Evolutionary conservation across 2,888 invertebrate species (phyloP).

Genomic region (Seladonia tumulorum): DNA sequence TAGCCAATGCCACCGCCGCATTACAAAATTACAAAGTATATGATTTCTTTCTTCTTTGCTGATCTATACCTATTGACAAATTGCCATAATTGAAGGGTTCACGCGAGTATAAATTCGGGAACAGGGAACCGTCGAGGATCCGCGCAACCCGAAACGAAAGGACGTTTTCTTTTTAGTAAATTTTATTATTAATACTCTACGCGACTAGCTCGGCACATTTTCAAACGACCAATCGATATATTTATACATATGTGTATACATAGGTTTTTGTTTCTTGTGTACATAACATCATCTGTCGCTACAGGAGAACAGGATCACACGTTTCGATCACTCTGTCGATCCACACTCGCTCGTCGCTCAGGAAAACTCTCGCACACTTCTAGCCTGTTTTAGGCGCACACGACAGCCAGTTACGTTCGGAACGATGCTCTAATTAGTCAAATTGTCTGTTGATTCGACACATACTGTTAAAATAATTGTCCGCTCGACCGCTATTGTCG

Average conservation of each 20-base stretch:
- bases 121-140: too few species aligned
- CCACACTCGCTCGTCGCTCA: background rate
- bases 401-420: conserved; percentile 33
- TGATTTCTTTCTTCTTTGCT: too few species aligned
- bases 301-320: conserved; percentile 28
- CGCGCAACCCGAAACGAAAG: background rate
- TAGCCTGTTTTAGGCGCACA: background rate
- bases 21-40: too few species aligned
- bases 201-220: conserved; percentile 52
- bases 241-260: conserved; percentile 56
- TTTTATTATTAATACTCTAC: conserved; percentile 67
- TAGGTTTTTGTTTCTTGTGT: conserved; percentile 21
- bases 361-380: background rate
- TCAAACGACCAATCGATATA: conserved; percentile 58
- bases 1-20: too few species aligned
- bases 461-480: conserved; percentile 38
- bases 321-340: background rate
- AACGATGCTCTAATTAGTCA: conserved; percentile 24
- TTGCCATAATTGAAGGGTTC: too few species aligned
- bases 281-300: conserved; percentile 47
- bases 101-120: background rate
- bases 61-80: too few species aligned
- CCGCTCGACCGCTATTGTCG: conserved; percentile 50
- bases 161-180: conserved; percentile 53
- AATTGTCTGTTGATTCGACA: conserved; percentile 20